Base-by-base conservation (phyloP, 1,140 invertebrate species). In the Neuroterus valhalla region DNA sequence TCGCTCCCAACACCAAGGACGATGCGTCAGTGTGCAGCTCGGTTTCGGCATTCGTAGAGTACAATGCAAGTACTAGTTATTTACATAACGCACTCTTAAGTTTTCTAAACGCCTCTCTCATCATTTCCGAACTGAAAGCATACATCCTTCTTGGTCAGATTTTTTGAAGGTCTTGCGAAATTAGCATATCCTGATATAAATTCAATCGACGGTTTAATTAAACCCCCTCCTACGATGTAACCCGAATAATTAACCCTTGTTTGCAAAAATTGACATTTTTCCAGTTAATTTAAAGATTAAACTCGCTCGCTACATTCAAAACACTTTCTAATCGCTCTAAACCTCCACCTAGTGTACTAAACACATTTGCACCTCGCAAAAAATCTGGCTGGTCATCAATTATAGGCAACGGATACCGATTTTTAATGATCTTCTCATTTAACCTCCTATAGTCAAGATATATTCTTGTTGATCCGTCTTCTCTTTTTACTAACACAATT, bases 171-270 rank as follows among this genome's bases (percentile, higher is more conserved):
- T 43, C 19, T 70, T 1, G 71, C 71, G 0, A 73, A 52, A 4
- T 2, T 38, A 17, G 75, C 19, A 44, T 62, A 77, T 0, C 15
- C 4, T 14, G 23, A 31, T 38, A 77, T 44, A 67, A 71, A 77
- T 69, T 71, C 73, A 15, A 73, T 62, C 11, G 81, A 72, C 26
- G 87, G 86, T 48, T 76, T 75, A 14, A 83, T 72, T 8, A 66
- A 62, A 21, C 85, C 83, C 66, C 78, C 72, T 45, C 85, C 80
- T 12, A 85, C 76, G 6, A 77, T 68, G 62, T 85, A 72, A 19
- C 88, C 85, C 42, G 89, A 75, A 79, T 82, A 89, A 70, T 87
- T 80, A 14, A 89, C 72, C 48, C 72, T 68, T 17, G 70, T 19
- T 71, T 21, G n/a, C 69, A 19, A n/a, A 74, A 44, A 6, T 66